Evolutionary conservation across 2,888 invertebrate species (phyloP).

Genomic region (Eustalomyia histrio): DNA sequence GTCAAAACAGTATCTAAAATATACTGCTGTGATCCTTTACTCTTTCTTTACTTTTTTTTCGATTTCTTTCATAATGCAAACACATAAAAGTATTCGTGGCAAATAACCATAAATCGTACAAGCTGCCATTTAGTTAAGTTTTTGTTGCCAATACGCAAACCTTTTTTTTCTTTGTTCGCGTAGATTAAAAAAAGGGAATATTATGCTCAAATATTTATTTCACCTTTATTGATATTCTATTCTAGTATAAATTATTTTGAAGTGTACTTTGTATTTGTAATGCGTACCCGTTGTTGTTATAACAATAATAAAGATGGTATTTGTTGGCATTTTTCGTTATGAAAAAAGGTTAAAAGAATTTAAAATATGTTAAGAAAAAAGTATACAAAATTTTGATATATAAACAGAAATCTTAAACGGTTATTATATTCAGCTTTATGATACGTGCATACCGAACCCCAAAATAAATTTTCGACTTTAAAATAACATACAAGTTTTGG

Average conservation of each 20-base stretch:
- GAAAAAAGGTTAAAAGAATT: neutral
- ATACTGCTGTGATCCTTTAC: slow-evolving; percentile 42
- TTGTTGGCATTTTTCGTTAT: neutral
- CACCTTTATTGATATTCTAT: slow-evolving; percentile 52
- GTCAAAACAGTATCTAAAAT: slow-evolving; percentile 36
- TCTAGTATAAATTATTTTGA: slow-evolving; percentile 37
- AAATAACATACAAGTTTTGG: no score
- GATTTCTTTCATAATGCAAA: slow-evolving; percentile 30
- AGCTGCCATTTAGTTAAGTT: slow-evolving; percentile 51
- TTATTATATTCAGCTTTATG: no score
- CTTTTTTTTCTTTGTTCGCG: neutral
- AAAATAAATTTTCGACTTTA: no score
- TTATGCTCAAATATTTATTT: slow-evolving; percentile 48
- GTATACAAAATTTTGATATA: neutral
- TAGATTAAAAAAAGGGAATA: neutral
- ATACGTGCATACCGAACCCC: no score
- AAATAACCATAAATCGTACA: slow-evolving; percentile 59
- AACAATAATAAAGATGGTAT: slow-evolving; percentile 8
- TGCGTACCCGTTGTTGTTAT: slow-evolving; percentile 23
- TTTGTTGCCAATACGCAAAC: slow-evolving; percentile 24
- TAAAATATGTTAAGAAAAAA: neutral
- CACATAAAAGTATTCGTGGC: slow-evolving; percentile 39
- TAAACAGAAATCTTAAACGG: no score
- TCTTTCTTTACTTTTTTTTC: neutral
- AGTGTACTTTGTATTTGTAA: slow-evolving; percentile 2